A percentile compares a stretch with the other conserved stretches of the same genome.
Conservation (phyloP, 2,113 vertebrate species). For the Microcebus murinus region DNA sequence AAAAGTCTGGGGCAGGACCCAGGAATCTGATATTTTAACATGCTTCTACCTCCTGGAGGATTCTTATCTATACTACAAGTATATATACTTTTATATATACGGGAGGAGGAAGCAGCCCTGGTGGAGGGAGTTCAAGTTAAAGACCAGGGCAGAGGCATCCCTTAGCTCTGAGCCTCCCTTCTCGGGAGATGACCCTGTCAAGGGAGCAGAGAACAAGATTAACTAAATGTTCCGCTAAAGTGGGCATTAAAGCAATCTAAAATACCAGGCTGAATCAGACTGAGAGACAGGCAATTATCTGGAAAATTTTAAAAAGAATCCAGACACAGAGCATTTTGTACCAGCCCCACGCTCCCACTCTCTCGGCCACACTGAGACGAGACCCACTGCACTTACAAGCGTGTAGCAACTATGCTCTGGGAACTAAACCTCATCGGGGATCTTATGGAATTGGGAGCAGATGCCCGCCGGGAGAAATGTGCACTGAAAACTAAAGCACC, state of each 20-base stretch:
- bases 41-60: background rate
- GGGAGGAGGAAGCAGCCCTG: background rate
- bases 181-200: background rate
- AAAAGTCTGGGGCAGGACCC: background rate
- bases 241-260: background rate
- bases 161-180: background rate
- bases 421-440: background rate
- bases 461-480: background rate
- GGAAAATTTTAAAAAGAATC: background rate
- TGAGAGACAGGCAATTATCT: background rate
- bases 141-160: background rate
- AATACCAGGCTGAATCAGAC: background rate
- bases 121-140: background rate
- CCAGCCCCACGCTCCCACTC: background rate
- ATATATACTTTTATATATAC: too few relatives aligned
- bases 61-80: background rate
- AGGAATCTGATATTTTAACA: background rate
- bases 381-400: background rate
- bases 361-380: background rate
- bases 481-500: background rate
- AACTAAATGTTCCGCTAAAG: background rate
- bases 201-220: background rate
- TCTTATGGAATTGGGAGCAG: background rate
- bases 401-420: background rate
- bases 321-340: background rate